Percentiles rank a stretch among this genome's conserved stretches.
These are phyloP conservation scores for Dufourea novaeangliae DNA, from an alignment of 1,140 invertebrate genomes.

Conservation along the genomic window DNA sequence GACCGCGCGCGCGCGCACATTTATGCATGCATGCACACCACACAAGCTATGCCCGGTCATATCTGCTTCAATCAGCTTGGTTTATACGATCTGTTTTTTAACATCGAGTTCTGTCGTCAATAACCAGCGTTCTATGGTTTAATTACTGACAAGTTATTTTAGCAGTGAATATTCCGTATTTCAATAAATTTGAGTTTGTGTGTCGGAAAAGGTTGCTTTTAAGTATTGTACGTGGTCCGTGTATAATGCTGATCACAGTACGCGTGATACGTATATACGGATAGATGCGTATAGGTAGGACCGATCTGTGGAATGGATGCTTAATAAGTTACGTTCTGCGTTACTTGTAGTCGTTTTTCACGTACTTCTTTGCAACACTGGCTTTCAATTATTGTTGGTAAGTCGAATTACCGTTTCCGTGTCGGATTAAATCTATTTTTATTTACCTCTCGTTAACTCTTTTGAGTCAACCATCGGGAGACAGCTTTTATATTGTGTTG, in stretches of 20 bases:
- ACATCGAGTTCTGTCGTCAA: constrained; percentile 26
- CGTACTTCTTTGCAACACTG: background rate
- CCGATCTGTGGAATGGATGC: constrained; percentile 46
- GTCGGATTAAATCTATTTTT: background rate
- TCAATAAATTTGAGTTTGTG: background rate
- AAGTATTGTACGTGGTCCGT: constrained; percentile 11
- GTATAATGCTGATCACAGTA: constrained; percentile 41
- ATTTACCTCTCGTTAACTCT: background rate
- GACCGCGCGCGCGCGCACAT: background rate
- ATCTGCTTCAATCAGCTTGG: constrained; percentile 49
- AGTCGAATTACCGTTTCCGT: background rate
- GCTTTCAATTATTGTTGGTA: constrained; percentile 13
- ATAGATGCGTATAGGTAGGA: constrained; percentile 45
- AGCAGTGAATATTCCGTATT: constrained; percentile 1
- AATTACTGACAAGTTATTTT: constrained; percentile 5
- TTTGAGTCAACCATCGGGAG: background rate
- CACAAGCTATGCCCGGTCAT: constrained; percentile 39
- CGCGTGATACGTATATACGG: constrained; percentile 44
- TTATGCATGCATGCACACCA: background rate
- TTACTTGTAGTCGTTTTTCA: constrained; percentile 17
- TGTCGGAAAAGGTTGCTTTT: background rate
- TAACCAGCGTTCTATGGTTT: constrained; percentile 25
- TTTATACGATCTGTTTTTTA: constrained; percentile 51
- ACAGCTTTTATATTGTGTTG: constrained; percentile 43
- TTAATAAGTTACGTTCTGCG: constrained; percentile 42